A percentile compares a stretch with the other conserved stretches of the same genome.
Conservation (phyloP, 2,113 vertebrate species). For the Cisticola juncidis region DNA sequence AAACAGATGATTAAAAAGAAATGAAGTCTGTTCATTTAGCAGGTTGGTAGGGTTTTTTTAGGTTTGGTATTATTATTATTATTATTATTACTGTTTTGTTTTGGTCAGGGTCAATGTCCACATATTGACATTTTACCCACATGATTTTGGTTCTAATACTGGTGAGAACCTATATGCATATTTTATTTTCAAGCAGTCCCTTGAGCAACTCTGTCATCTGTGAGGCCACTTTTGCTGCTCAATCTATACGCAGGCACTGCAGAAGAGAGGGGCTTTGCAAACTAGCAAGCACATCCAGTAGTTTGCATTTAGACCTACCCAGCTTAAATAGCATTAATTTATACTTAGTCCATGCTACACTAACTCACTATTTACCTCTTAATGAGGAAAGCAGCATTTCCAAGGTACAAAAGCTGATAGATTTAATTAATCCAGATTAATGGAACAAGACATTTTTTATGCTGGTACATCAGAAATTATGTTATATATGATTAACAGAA, state of each 20-base stretch:
- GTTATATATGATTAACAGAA: not conserved
- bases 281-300: not conserved
- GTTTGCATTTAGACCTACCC: not conserved
- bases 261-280: not conserved
- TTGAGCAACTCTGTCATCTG: not conserved
- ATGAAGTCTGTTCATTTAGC: not conserved
- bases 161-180: fast-evolving
- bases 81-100: not conserved
- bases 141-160: not conserved
- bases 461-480: not conserved
- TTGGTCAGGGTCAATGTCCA: not conserved
- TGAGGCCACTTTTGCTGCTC: not conserved
- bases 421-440: not conserved
- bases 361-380: not conserved
- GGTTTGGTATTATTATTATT: too few species aligned
- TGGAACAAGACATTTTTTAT: not conserved
- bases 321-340: not conserved
- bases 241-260: fast-evolving
- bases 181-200: not conserved
- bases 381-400: not conserved
- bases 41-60: not conserved
- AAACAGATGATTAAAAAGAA: not conserved
- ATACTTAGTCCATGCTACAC: not conserved
- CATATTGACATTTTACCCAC: not conserved
- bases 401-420: not conserved